Evolutionary conservation across 1,140 invertebrate genomes (phyloP), one percentile per base, ranked within the genome.

Genomic region (Eumaeus atala): DNA sequence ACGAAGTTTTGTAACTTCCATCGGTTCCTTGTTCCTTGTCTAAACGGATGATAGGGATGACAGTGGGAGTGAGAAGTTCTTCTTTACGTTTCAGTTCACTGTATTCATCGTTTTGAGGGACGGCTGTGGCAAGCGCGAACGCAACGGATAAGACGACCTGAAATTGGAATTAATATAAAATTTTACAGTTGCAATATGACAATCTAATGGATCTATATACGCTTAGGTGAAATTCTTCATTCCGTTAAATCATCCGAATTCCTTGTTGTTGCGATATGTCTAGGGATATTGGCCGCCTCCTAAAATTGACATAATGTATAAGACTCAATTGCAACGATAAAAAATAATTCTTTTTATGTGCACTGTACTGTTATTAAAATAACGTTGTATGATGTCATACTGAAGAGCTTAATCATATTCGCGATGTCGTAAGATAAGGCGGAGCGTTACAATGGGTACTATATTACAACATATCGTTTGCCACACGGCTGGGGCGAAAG

Each of bases 1-100:
- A 95, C 91, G 92, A 87, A 51, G 93, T 92, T 83, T 93, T 93
- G 72, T 94, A 95, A 67, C 92, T 94, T 64, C 93, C 93, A 75
- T 94, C 93, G 56, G 91, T 91, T 49, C 92, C 92, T 67, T 94
- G 93, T 73, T 94, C 92, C 67, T 94, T 94, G 62, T 94, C 93
- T 79, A 93, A 94, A 61, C 91, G 90, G 54, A 94, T 90, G 70
- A 95, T 95, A 14, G 93, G 93, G 62, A 95, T 93, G 62, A 89
- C 92, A 4, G 93, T 95, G 44, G 92, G 92, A 1, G 90, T 90
- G 37, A 89, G 85, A 50, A 87, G 51, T 49, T 76, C 72, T 18
- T 78, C 69, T 62, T 76, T 85, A 28, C 78, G 74, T 58, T 83
- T 77, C 67, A 81, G 75, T 67, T 84, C 77, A 11, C 76, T 78